Percentiles rank a stretch among this genome's conserved stretches.
phyloP scores from a whole-genome alignment of 2,888 invertebrate species.

The Coleophora flavipennella region DNA sequence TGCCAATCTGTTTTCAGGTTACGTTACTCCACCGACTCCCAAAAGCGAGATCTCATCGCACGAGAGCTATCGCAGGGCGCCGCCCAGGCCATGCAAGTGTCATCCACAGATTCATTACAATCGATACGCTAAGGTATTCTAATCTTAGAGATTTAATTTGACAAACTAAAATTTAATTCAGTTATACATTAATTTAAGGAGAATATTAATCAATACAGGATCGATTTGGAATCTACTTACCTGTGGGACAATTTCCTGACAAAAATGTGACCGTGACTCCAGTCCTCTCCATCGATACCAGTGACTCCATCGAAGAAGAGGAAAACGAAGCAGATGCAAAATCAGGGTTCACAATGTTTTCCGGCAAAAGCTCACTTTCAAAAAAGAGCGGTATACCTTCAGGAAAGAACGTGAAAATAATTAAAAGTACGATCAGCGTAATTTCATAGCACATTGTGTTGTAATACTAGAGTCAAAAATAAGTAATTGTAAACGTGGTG shows the following conservation, averaged over 20 bases:
- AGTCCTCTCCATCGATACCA: slow-evolving; percentile 28
- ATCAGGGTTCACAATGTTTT: slow-evolving; percentile 3
- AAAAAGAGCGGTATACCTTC: too few relatives aligned
- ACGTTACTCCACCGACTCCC: slow-evolving; percentile 45
- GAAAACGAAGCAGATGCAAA: background rate
- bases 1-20: slow-evolving; percentile 43
- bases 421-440: too few relatives aligned
- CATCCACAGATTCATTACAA: slow-evolving; percentile 43
- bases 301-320: slow-evolving; percentile 8
- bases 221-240: slow-evolving; percentile 56
- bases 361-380: too few relatives aligned
- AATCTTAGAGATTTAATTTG: background rate
- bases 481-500: too few relatives aligned
- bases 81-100: slow-evolving; percentile 44
- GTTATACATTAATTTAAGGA: background rate
- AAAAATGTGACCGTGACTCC: slow-evolving; percentile 45
- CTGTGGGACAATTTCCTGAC: slow-evolving; percentile 18
- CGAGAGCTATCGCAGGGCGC: slow-evolving; percentile 48
- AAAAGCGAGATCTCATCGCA: slow-evolving; percentile 46
- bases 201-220: slow-evolving; percentile 32
- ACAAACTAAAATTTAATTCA: background rate
- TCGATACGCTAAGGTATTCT: slow-evolving; percentile 49
- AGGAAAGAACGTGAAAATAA: too few relatives aligned
- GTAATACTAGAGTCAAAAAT: too few relatives aligned
- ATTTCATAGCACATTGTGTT: too few relatives aligned